Evolutionary conservation across 92 coral and sea anemone genomes (phyloP).

Genomic region (Porites evermanni): DNA sequence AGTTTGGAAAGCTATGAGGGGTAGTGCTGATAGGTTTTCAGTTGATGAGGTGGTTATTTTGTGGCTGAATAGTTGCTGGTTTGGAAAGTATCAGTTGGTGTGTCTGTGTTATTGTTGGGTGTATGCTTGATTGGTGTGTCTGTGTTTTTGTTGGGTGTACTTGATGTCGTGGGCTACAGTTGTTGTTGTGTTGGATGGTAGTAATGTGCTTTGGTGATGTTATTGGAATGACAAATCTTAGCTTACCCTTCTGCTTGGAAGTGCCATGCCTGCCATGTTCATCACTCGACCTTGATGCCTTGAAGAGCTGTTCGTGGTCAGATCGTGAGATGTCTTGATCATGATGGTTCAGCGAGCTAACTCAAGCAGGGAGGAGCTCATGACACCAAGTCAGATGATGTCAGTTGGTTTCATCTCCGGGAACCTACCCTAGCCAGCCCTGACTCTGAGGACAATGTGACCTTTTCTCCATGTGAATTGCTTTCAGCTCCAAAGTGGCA

Average conservation of each 20-base stretch:
- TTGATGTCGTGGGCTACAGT: neutral
- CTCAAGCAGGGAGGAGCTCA: slow-evolving; percentile 30
- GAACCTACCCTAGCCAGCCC: slow-evolving; percentile 19
- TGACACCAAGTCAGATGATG: slow-evolving; percentile 37
- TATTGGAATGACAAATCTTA: neutral
- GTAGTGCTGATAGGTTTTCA: neutral
- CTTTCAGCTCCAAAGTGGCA: slow-evolving; percentile 26
- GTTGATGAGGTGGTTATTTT: neutral
- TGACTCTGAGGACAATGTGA: slow-evolving; percentile 25
- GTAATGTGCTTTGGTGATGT: neutral
- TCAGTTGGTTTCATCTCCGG: slow-evolving; percentile 43
- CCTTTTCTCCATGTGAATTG: slow-evolving; percentile 18
- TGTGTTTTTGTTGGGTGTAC: neutral
- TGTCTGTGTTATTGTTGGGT: neutral
- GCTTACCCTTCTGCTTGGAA: slow-evolving; percentile 33
- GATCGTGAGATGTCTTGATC: slow-evolving; percentile 34
- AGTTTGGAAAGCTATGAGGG: neutral
- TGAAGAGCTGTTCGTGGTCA: slow-evolving; percentile 41
- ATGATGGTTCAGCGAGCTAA: slow-evolving; percentile 36
- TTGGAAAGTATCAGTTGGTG: neutral
- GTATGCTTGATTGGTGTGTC: neutral
- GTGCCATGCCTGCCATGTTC: slow-evolving; percentile 33
- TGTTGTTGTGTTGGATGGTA: neutral
- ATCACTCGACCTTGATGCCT: slow-evolving; percentile 10
- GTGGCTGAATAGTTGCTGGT: neutral